Conservation (phyloP, 2,113 vertebrate species). For the Sturnira hondurensis region DNA sequence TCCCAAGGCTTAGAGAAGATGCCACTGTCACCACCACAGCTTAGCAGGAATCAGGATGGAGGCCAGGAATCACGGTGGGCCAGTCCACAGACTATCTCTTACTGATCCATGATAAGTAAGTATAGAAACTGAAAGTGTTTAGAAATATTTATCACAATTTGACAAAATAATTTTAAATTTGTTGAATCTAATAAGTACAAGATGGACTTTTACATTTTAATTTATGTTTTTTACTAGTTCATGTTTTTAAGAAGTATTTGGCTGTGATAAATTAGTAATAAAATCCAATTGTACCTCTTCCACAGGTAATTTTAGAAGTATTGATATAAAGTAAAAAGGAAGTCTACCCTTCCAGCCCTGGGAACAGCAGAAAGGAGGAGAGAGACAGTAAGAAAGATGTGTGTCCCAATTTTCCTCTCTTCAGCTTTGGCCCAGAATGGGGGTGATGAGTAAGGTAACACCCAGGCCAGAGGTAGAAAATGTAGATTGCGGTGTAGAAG, state of each 20-base stretch:
- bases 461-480: background rate
- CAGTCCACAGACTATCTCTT: background rate
- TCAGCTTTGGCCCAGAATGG: background rate
- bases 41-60: background rate
- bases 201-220: background rate
- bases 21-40: background rate
- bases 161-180: background rate
- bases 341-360: background rate
- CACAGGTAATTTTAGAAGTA: conserved; percentile 1
- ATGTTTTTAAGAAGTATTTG: conserved; percentile 3
- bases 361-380: background rate
- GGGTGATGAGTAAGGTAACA: background rate
- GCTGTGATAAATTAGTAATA: background rate
- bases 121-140: background rate
- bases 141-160: conserved; percentile 6
- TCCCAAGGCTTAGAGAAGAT: background rate
- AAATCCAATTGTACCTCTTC: conserved; percentile 4
- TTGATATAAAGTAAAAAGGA: background rate
- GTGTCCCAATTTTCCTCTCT: background rate
- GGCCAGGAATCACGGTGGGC: background rate
- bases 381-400: background rate
- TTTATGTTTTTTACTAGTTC: conserved; percentile 22
- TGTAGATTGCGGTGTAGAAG: background rate
- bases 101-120: background rate
- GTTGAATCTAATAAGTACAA: background rate